These are phyloP conservation scores for Archilochus colubris DNA, from an alignment of 2,113 vertebrate genomes.

Conservation along the genomic window DNA sequence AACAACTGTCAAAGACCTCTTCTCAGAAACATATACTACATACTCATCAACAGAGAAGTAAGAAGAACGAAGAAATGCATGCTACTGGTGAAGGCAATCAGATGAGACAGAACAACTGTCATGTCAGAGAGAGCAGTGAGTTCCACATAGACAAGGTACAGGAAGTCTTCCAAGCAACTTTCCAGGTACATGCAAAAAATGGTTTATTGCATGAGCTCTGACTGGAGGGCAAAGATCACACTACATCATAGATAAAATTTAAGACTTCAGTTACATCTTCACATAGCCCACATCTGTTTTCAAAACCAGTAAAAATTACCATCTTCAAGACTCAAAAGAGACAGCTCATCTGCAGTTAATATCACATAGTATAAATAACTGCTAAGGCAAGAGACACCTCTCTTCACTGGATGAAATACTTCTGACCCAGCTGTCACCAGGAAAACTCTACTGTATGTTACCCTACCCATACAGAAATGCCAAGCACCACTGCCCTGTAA, in stretches of 20 bases:
- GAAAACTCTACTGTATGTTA: background rate
- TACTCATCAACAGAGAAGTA: background rate
- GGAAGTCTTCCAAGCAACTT: background rate
- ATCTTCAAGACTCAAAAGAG: background rate
- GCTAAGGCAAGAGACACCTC: background rate
- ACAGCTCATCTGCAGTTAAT: background rate
- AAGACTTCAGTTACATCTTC: background rate
- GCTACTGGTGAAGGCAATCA: background rate
- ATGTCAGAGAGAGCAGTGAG: background rate
- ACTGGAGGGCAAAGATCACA: background rate
- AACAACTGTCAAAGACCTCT: background rate
- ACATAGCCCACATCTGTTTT: background rate
- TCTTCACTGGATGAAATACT: background rate
- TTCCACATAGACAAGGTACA: background rate
- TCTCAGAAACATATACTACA: background rate
- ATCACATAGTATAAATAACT: background rate
- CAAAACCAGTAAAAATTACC: background rate
- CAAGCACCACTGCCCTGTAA: background rate
- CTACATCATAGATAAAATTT: background rate
- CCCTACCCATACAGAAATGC: background rate
- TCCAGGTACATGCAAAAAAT: background rate
- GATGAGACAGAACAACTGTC: conserved; percentile 5
- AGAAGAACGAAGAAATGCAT: background rate
- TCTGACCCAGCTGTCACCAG: background rate
- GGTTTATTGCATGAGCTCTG: background rate